Base-by-base conservation (phyloP, 2,797 vertebrate species). In the Apogon hyalosoma region DNA sequence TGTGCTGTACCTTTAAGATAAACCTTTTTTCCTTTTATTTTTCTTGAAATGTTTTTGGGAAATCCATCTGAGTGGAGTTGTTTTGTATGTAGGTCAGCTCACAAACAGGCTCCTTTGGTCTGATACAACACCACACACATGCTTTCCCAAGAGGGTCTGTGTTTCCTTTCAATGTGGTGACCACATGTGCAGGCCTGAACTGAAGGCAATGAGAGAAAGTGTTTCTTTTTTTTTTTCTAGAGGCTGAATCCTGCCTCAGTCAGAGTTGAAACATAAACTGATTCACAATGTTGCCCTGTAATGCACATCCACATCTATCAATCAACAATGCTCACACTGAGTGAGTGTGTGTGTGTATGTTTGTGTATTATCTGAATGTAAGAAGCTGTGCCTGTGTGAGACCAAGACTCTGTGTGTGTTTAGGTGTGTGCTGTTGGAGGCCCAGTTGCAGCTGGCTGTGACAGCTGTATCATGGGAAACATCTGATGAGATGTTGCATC, bases 401-500 rank as follows among this genome's bases (percentile, higher is more conserved):
- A 51, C 19, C 63, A 14, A 10, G 46, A 15, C 38, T 14, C 39
- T 41, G 9, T 65, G 4, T 50, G 50, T 75, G 52, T 72, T 40
- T 73, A 56, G 12, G 51, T 60, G 21, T 64, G 59, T 63, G 45
- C n/a, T 24, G 79, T 67, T 61, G 71, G 61, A 69, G 83, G 63
- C 78, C 77, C 49, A 41, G 65, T 50, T 8, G 62, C 90, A 91
- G 89, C 91, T 91, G 91, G 74, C 72, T 80, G 52, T 76, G 78
- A 89, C 90, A 92, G 88, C 85, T 92, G 89, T 69, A 84, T 84
- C 64, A 86, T 75, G 73, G 69, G 82, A 85, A 92, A 80, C 84
- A 84, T 89, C 86, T 90, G 89, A 90, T 75, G 82, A 86, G 85
- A 84, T 8, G 62, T 90, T 92, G 82, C 89, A 86, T 92, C 90